phyloP scores from a whole-genome alignment of 2,888 invertebrate genomes.

The Sinodicranocentrus sp. region DNA sequence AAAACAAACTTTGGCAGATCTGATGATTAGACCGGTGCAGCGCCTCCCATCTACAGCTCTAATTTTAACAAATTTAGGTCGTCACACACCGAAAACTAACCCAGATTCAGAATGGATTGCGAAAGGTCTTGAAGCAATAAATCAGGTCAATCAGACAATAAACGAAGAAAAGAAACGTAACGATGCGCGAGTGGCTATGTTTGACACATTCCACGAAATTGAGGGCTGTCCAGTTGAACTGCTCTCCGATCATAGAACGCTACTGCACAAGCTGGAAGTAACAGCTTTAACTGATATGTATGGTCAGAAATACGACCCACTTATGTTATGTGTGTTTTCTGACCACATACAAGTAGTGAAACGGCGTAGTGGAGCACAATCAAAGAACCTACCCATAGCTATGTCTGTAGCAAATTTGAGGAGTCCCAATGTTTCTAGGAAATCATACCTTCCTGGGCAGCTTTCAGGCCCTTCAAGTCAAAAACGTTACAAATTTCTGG shows the following conservation, averaged over 20 bases:
- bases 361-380: constrained; percentile 61
- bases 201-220: constrained; percentile 98
- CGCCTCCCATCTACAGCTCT: constrained; percentile 97
- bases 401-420: constrained; percentile 74
- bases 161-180: constrained; percentile 99
- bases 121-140: constrained; percentile 74
- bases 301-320: constrained; percentile 72
- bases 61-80: constrained; percentile 95
- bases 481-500: constrained; percentile 95
- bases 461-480: constrained; percentile 47
- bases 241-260: constrained; percentile 73
- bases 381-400: constrained; percentile 67
- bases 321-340: constrained; percentile 73
- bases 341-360: constrained; percentile 75
- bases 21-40: constrained; percentile 98
- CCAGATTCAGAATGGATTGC: constrained; percentile 82
- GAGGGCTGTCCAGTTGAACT: constrained; percentile 81
- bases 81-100: constrained; percentile 92
- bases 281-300: constrained; percentile 71
- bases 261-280: constrained; percentile 73
- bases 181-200: constrained; percentile 96
- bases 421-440: constrained; percentile 74
- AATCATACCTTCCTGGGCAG: constrained; percentile 72
- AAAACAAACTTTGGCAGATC: constrained; percentile 95
- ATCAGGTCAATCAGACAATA: constrained; percentile 92